Percentiles rank a stretch among this genome's conserved stretches.
phyloP scores from a whole-genome alignment of 2,113 vertebrate species.

The Sylvia atricapilla region DNA sequence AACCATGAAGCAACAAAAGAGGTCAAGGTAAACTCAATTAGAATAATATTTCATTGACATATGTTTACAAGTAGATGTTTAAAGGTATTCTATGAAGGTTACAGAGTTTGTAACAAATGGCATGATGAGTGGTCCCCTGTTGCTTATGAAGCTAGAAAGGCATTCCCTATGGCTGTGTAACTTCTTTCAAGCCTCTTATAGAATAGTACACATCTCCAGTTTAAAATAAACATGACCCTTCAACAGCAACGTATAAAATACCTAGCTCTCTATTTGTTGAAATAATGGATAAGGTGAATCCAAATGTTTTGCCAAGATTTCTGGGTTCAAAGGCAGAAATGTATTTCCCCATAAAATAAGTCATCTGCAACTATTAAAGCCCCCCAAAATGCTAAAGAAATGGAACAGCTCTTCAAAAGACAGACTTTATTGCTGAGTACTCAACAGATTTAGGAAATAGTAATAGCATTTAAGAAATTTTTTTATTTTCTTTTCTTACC shows the following conservation, averaged over 20 bases:
- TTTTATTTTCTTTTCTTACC: neutral
- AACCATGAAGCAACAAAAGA: neutral
- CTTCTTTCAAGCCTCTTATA: constrained; percentile 37
- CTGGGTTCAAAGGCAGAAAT: neutral
- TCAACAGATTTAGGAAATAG: neutral
- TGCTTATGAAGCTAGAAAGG: constrained; percentile 39
- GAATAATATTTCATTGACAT: constrained; percentile 1
- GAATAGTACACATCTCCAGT: constrained; percentile 3
- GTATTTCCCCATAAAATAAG: neutral
- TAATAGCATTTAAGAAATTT: neutral
- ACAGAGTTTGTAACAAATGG: constrained; percentile 25
- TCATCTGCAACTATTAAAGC: neutral
- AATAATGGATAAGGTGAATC: constrained; percentile 37
- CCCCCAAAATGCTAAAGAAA: neutral
- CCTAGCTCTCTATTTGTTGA: constrained; percentile 16
- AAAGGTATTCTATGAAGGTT: neutral
- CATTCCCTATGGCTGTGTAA: neutral
- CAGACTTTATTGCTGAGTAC: neutral
- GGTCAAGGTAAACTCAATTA: neutral
- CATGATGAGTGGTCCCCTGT: neutral
- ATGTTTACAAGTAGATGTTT: neutral
- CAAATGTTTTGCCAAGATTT: constrained; percentile 40
- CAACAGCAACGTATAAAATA: constrained; percentile 33
- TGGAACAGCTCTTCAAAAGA: neutral
- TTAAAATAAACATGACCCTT: constrained; percentile 36